Evolutionary conservation across 2,113 vertebrate species (phyloP), one percentile per base, ranked within the genome.

Genomic region (Glaucidium brasilianum): DNA sequence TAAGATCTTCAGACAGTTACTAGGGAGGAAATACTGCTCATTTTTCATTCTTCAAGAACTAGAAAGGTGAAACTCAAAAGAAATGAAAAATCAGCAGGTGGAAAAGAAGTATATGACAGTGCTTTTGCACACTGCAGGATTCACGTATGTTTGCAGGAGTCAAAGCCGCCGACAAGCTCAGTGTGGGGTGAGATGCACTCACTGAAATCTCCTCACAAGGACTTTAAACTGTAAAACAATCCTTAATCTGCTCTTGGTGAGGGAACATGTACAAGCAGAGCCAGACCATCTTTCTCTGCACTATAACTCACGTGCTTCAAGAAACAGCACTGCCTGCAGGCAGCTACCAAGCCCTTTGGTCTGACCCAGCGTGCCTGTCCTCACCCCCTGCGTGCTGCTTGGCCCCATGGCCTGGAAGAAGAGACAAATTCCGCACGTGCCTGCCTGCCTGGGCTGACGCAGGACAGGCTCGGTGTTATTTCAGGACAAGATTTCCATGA

Each of bases 401-500:
- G 3, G 52, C 47, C 26, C 63, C 41, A 5, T 1, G 6, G 4
- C 52, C 30, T 67, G 75, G 74, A 27, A n/a, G 66, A 55, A 43
- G 39, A 91, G 37, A 26, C 30, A n/a, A 76, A 83, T 55, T 69
- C 59, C 22, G 1, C 14, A 4, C 11, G 13, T 15, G 29, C 55
- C 49, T 12, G 30, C 55, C 49, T 12, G 19, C n/a, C 45, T 55
- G 41, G 79, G 37, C 58, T 85, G 71, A 45, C 1, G 6, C 39
- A 85, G 74, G 64, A 62, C 67, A 90, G 45, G 67, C 63, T 25
- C 49, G 3, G 37, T 63, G 73, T 63, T 77, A 84, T 94, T 92
- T 56, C 9, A 39, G 85, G 91, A 86, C 69, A 92, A 81, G 60
- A 34, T 43, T 86, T 81, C 88, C 68, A 41, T 35, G 52, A 96